Evolutionary conservation across 1,140 invertebrate species (phyloP), one percentile per base, ranked within the genome.

Genomic region (Drosophila ercepeae): DNA sequence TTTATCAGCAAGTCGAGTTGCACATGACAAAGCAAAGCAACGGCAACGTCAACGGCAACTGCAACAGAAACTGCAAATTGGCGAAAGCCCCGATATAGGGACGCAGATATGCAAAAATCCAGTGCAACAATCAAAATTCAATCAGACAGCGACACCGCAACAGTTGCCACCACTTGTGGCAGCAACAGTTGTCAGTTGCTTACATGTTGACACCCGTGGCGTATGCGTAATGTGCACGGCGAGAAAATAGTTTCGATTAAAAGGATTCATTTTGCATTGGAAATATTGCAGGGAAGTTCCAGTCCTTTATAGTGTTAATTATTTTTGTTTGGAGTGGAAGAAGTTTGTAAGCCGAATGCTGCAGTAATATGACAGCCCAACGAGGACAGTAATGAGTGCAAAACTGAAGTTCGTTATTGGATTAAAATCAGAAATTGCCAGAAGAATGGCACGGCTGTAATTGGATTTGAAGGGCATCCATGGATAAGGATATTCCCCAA

Each of bases 161-260:
- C 81, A 81, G 81, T 81, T 86, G 81, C 78, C 68, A 86, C 71
- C 75, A 21, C 42, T 55, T 70, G 78, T 65, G 67, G 51, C 51
- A 73, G 81, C 81, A 84, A 84, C 81, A 84, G 81, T 84, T 84
- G 81, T 84, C 82, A 84, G 50, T 86, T 76, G 25, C 42, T 54
- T 73, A 32, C 25, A 49, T 27, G 39, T 67, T 78, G 55, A 16
- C 39, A 49, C 32, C 54, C 34, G 29, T 25, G 55, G 52, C 71
- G 77, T 78, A 86, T 81, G 59, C 72, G 72, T 69, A 64, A 79
- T 86, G 44, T 76, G 49, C 70, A 64, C 21, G 23, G 13, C 14
- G 16, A 51, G 53, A 51, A 52, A 36, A 9, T 9, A 32, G 16
- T 11, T 32, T 0, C 3, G 6, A 13, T 1, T 1, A 7, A 21